These are phyloP conservation scores for Megaceryle alcyon DNA, from an alignment of 2,797 vertebrate species.

Conservation along the genomic window DNA sequence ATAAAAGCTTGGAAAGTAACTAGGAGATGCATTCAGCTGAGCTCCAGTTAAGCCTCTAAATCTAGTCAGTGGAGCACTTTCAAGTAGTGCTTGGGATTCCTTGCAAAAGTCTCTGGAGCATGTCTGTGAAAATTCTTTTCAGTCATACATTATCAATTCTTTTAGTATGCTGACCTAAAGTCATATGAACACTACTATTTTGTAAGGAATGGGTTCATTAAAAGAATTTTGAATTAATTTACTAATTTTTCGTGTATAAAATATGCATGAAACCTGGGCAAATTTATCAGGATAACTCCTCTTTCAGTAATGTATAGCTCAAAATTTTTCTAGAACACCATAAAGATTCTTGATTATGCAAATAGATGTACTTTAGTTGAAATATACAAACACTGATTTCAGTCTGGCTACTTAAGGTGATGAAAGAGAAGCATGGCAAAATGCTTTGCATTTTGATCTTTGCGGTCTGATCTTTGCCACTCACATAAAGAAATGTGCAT, in stretches of 20 bases:
- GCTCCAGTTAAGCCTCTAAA: background rate
- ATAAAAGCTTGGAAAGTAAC: background rate
- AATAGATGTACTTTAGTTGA: background rate
- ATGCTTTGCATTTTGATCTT: too few species aligned
- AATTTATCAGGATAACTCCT: background rate
- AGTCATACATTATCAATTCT: background rate
- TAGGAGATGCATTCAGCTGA: background rate
- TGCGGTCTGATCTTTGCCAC: background rate
- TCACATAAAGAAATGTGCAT: background rate
- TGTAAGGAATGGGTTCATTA: background rate
- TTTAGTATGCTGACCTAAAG: background rate
- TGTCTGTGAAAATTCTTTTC: background rate
- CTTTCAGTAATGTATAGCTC: background rate
- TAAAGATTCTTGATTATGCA: background rate
- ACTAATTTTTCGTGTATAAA: background rate
- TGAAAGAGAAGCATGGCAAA: background rate
- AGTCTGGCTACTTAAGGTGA: background rate
- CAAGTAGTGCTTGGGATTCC: background rate
- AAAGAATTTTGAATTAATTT: background rate
- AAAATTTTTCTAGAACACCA: background rate
- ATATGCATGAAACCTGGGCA: background rate
- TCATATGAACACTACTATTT: background rate
- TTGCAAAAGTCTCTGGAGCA: background rate
- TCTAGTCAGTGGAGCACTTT: background rate
- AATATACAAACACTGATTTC: background rate